Conservation (phyloP, 2,888 invertebrate genomes). For the Eupeodes luniger region DNA sequence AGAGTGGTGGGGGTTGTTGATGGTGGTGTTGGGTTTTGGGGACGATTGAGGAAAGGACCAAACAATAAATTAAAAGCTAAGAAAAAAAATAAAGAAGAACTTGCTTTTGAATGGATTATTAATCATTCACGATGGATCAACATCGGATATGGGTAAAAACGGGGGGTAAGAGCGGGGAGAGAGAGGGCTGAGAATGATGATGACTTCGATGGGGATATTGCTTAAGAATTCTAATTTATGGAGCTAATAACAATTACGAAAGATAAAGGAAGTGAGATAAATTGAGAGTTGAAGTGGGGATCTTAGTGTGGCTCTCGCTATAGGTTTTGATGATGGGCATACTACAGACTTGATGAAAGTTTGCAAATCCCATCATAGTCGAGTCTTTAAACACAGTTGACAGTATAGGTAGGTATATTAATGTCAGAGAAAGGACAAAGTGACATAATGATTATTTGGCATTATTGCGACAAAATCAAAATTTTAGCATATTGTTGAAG, state of each 20-base stretch:
- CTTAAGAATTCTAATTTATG: constrained; percentile 74
- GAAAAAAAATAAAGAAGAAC: constrained; percentile 31
- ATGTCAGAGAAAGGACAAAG: neutral
- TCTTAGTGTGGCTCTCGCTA: neutral
- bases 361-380: neutral
- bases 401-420: neutral
- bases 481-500: neutral
- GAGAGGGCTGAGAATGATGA: constrained; percentile 45
- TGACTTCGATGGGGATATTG: constrained; percentile 69
- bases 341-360: constrained; percentile 1
- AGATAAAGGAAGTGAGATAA: constrained; percentile 70
- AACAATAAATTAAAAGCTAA: constrained; percentile 34
- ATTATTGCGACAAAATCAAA: neutral
- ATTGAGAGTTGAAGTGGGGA: constrained; percentile 36
- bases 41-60: neutral
- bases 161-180: neutral
- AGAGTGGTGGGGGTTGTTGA: neutral
- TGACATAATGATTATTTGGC: neutral
- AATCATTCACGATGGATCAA: constrained; percentile 75
- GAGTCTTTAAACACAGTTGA: neutral
- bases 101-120: constrained; percentile 73
- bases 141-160: constrained; percentile 9
- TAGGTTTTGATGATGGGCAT: neutral
- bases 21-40: neutral
- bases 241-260: constrained; percentile 75